Percentiles rank a stretch among this genome's conserved stretches.
phyloP scores from a whole-genome alignment of 2,113 vertebrate species.

The Eurypyga helias region DNA sequence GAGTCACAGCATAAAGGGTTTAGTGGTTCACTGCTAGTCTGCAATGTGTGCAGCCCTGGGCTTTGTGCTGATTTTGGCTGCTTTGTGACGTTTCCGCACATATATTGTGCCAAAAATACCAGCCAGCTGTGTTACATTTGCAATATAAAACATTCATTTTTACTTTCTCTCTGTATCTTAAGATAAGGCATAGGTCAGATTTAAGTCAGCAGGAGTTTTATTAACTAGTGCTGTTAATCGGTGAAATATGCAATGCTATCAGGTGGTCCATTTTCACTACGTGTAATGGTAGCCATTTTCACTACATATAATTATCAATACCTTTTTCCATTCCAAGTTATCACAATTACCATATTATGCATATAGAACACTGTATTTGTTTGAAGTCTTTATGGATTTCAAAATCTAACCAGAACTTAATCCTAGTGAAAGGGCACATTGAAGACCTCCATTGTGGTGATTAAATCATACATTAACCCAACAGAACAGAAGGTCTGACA shows the following conservation, averaged over 20 bases:
- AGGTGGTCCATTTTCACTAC: neutral
- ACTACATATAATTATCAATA: neutral
- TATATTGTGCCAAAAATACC: neutral
- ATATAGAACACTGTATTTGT: neutral
- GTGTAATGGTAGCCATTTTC: too few relatives aligned
- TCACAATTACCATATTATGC: neutral
- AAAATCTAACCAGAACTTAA: conserved; percentile 16
- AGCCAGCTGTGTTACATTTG: conserved; percentile 5
- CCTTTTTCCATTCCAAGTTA: neutral
- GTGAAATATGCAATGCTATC: neutral
- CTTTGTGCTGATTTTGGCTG: conserved; percentile 11
- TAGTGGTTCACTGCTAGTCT: neutral
- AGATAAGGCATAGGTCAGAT: neutral
- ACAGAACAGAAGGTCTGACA: conserved; percentile 38
- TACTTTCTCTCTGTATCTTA: neutral
- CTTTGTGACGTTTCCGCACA: neutral
- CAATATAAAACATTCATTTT: neutral
- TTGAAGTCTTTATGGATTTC: neutral
- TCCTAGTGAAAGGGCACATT: neutral
- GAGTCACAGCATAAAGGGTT: neutral
- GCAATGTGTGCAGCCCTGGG: neutral
- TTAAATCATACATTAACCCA: conserved; percentile 40
- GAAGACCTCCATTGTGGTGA: conserved; percentile 38
- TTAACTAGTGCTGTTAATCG: neutral
- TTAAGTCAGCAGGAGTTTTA: neutral